Percentiles rank a stretch among this genome's conserved stretches.
phyloP scores from a whole-genome alignment of 2,797 vertebrate genomes.

The Tympanoctomys barrerae region DNA sequence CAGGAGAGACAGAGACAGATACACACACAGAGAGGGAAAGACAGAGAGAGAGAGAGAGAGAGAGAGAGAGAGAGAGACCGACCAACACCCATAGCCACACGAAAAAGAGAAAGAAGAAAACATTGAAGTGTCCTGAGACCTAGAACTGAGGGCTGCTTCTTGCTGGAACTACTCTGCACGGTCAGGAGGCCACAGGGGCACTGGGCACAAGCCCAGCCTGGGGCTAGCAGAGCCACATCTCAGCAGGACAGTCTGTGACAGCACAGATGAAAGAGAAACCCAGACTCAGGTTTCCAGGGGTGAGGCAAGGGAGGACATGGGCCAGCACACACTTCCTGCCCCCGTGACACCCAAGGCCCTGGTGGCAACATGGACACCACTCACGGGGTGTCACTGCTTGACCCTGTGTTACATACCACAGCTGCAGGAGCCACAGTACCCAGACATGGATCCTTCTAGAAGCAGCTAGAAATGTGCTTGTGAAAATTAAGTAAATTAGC shows the following conservation, averaged over 20 bases:
- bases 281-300: background rate
- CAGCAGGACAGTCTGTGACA: background rate
- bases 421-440: accelerated
- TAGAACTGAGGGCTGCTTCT: background rate
- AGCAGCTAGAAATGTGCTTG: background rate
- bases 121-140: background rate
- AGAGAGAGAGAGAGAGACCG: background rate
- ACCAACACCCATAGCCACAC: background rate
- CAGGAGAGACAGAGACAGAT: too few relatives aligned
- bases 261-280: background rate
- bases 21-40: background rate
- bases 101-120: background rate
- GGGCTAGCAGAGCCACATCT: background rate
- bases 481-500: slow-evolving; percentile 6
- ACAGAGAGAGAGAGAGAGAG: background rate
- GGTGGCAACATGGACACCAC: background rate
- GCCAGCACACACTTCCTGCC: background rate
- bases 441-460: background rate
- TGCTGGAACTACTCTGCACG: background rate
- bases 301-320: background rate
- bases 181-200: background rate
- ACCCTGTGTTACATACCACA: too few relatives aligned
- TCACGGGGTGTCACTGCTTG: background rate
- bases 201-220: background rate
- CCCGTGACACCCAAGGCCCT: background rate